phyloP scores from a whole-genome alignment of 2,797 vertebrate species.

The Amazona finschi region DNA sequence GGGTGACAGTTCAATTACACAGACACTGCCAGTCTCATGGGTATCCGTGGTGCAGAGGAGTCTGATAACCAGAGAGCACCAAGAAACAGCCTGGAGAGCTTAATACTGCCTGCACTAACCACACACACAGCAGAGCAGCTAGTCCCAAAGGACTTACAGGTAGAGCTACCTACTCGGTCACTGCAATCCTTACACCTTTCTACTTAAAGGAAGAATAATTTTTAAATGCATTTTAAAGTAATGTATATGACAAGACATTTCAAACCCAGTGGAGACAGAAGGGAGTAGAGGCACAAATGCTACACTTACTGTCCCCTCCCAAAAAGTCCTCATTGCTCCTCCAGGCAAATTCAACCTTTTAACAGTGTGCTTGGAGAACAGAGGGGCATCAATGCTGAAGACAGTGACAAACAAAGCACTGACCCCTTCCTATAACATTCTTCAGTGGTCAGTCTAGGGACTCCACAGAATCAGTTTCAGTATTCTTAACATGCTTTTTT shows the following conservation, averaged over 20 bases:
- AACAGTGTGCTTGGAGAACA: not conserved
- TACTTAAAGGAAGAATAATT: not conserved
- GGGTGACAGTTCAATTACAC: not conserved
- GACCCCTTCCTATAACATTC: not conserved
- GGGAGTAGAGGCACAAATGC: not conserved
- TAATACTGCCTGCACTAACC: not conserved
- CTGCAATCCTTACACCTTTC: not conserved
- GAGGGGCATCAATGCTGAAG: not conserved
- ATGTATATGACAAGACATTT: not conserved
- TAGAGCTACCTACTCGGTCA: not conserved
- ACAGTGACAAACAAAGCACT: not conserved
- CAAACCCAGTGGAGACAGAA: not conserved
- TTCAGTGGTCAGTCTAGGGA: not conserved
- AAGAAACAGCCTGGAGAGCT: not conserved
- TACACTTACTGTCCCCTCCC: not conserved
- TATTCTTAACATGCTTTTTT: not conserved
- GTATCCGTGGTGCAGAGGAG: not conserved
- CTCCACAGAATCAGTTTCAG: not conserved
- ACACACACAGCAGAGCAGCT: too few relatives aligned
- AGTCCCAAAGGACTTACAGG: not conserved
- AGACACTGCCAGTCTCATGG: not conserved
- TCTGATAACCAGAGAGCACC: not conserved
- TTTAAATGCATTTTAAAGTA: not conserved
- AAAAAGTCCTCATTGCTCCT: not conserved
- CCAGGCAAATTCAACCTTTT: not conserved